Evolutionary conservation across 2,888 invertebrate genomes (phyloP).

Genomic region (Pyrocoelia pectoralis): DNA sequence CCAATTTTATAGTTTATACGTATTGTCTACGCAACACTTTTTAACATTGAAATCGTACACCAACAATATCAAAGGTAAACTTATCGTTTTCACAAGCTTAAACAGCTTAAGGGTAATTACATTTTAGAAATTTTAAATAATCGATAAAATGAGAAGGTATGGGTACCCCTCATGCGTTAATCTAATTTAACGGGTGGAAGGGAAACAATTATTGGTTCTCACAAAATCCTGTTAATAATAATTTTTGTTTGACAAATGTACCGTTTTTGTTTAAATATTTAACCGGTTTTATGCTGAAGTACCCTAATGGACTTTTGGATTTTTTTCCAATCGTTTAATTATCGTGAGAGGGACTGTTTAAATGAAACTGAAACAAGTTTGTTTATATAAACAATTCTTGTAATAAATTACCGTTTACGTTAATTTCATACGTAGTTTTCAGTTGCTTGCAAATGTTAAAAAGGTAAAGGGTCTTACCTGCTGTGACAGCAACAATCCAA

Average conservation of each 20-base stretch:
- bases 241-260: slow-evolving; percentile 16
- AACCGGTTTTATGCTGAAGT: slow-evolving; percentile 24
- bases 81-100: too few species aligned
- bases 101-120: too few species aligned
- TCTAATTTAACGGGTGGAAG: background rate
- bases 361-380: slow-evolving; percentile 4
- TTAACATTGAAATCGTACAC: too few species aligned
- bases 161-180: too few species aligned
- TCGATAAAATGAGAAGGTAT: too few species aligned
- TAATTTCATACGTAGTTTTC: slow-evolving; percentile 16
- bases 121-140: too few species aligned
- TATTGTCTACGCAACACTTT: too few species aligned
- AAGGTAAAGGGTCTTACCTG: slow-evolving; percentile 42
- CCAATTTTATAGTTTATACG: too few species aligned
- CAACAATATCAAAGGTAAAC: too few species aligned
- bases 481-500: slow-evolving; percentile 44
- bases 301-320: background rate
- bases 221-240: background rate
- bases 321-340: background rate
- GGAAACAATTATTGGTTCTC: background rate
- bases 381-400: slow-evolving; percentile 18
- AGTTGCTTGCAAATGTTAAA: background rate
- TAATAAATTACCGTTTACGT: slow-evolving; percentile 28
- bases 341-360: background rate
- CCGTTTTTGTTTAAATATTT: slow-evolving; percentile 32